Conservation (phyloP, 1,140 invertebrate genomes). For the Dolichoris vasculosae region DNA sequence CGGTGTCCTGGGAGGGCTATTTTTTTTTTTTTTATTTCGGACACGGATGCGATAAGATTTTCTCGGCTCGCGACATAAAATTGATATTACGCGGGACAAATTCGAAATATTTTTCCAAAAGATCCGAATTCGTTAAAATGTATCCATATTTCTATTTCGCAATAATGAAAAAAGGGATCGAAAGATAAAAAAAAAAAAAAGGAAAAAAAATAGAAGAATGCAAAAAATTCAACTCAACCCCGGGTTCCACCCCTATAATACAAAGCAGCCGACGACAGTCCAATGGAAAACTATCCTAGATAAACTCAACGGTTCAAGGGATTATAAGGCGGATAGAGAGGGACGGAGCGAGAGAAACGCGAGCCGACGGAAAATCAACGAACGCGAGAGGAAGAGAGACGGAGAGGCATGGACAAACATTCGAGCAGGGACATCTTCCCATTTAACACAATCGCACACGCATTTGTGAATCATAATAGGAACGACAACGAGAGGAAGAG, state of each 20-base stretch:
- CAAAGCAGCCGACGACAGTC: conserved; percentile 25
- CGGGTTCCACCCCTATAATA: not conserved
- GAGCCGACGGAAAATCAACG: not conserved
- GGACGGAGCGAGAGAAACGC: not conserved
- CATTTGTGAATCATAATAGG: conserved; percentile 43
- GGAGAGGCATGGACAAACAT: not conserved
- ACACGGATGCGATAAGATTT: not conserved
- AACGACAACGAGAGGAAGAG: not conserved
- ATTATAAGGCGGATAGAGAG: not conserved
- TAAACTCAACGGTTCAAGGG: conserved; percentile 46
- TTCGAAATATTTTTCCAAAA: not conserved
- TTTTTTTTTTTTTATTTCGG: not conserved
- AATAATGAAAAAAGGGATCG: conserved; percentile 10
- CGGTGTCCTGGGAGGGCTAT: not conserved
- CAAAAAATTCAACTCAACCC: conserved; percentile 8
- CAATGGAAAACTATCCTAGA: conserved; percentile 47
- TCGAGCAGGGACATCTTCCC: conserved; percentile 19
- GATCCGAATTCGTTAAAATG: not conserved
- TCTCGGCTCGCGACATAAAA: not conserved
- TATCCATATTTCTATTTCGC: not conserved
- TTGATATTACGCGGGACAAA: conserved; percentile 1
- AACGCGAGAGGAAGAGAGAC: not conserved
- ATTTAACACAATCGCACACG: conserved; percentile 38
- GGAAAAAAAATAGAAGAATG: not conserved
- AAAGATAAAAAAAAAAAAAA: conserved; percentile 3